Evolutionary conservation across 2,113 vertebrate genomes (phyloP).

Genomic region (Megaleporinus macrocephalus): DNA sequence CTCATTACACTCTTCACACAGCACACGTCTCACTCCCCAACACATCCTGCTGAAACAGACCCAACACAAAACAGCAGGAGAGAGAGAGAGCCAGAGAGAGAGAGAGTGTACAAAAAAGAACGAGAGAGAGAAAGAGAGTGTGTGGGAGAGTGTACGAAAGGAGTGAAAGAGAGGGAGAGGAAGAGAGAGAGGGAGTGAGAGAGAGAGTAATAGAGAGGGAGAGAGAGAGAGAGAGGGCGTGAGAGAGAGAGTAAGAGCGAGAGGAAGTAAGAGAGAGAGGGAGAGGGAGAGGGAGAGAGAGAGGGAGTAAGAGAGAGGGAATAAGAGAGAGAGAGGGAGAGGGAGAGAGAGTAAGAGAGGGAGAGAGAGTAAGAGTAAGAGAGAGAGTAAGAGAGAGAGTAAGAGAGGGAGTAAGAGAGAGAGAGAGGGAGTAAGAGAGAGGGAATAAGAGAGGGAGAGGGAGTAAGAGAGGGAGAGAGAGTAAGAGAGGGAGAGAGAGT

Average conservation of each 20-base stretch:
- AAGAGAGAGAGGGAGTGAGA: too few species aligned
- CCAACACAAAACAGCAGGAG: neutral
- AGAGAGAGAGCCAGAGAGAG: neutral
- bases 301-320: neutral
- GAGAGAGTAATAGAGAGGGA: too few species aligned
- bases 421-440: too few species aligned
- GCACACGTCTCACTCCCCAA: neutral
- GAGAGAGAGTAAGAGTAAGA: too few species aligned
- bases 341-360: too few species aligned
- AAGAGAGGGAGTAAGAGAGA: too few species aligned
- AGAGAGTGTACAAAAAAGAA: neutral
- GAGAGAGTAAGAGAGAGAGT: too few species aligned
- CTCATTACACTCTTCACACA: conserved; percentile 28
- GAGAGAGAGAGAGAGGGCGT: too few species aligned
- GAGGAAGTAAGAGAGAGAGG: neutral
- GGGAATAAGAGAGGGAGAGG: too few species aligned
- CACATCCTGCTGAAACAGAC: neutral
- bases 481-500: too few species aligned
- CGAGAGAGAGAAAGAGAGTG: neutral
- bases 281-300: conserved; percentile 13
- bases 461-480: too few species aligned
- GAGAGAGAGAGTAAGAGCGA: neutral
- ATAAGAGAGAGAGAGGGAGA: neutral
- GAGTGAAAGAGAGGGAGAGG: neutral
- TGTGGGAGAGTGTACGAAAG: neutral